Percentiles rank a stretch among this genome's conserved stretches.
Evolutionary conservation across 2,113 vertebrate species (phyloP).

Genomic region (Chinchilla lanigera): DNA sequence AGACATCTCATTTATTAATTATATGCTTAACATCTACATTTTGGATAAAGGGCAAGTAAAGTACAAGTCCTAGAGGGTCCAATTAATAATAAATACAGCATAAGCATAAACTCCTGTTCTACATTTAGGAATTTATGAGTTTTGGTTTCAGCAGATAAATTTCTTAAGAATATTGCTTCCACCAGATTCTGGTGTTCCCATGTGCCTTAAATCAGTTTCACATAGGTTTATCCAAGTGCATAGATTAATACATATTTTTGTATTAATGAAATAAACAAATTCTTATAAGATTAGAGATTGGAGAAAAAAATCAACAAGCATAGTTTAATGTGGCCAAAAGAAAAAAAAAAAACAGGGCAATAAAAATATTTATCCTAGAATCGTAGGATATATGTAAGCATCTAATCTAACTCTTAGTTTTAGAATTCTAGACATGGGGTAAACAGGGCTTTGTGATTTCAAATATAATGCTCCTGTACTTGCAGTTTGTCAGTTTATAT

Average conservation of each 20-base stretch:
- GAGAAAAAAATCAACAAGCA: neutral
- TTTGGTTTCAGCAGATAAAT: slow-evolving; percentile 14
- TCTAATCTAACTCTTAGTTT: neutral
- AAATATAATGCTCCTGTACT: neutral
- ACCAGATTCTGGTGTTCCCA: neutral
- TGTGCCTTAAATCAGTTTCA: neutral
- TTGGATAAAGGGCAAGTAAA: slow-evolving; percentile 53
- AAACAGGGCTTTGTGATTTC: neutral
- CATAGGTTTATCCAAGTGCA: neutral
- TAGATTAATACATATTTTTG: neutral
- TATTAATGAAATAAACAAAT: neutral
- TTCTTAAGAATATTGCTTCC: neutral
- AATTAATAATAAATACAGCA: slow-evolving; percentile 51
- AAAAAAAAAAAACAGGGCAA: neutral
- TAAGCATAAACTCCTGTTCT: neutral
- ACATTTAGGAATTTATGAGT: slow-evolving; percentile 35
- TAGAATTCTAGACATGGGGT: neutral
- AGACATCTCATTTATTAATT: slow-evolving; percentile 63
- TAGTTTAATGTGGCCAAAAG: neutral
- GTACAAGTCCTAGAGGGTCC: neutral
- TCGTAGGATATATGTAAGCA: neutral
- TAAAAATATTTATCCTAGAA: neutral
- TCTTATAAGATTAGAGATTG: neutral
- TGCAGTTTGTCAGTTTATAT: neutral
- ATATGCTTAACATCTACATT: slow-evolving; percentile 43